phyloP scores from a whole-genome alignment of 2,113 vertebrate genomes.

The Rostratula benghalensis region DNA sequence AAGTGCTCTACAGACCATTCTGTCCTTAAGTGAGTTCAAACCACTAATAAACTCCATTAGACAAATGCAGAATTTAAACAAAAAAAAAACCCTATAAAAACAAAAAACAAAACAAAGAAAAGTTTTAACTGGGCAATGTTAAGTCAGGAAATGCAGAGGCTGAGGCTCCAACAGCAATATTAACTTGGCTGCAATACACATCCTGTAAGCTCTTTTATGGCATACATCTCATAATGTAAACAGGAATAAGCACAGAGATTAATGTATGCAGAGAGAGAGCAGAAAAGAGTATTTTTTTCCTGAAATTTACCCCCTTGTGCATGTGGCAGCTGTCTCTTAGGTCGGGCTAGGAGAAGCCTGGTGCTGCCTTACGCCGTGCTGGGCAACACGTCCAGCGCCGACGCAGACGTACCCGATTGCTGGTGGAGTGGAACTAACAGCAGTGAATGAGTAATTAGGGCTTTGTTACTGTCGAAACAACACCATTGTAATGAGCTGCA shows the following conservation, averaged over 20 bases:
- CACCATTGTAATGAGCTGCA: neutral
- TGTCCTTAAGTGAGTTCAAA: neutral
- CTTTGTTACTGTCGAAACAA: slow-evolving; percentile 12
- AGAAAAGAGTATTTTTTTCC: neutral
- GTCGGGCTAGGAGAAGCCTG: neutral
- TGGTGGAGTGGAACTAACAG: neutral
- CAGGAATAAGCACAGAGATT: slow-evolving; percentile 27
- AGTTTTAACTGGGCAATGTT: neutral
- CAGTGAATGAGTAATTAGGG: neutral
- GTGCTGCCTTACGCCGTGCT: rapidly evolving
- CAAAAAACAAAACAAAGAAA: neutral
- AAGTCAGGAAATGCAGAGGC: slow-evolving; percentile 43
- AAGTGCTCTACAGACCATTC: neutral
- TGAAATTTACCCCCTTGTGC: neutral
- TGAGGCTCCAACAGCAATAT: slow-evolving; percentile 55
- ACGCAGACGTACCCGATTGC: rapidly evolving
- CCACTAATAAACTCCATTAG: neutral
- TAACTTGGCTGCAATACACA: slow-evolving; percentile 48
- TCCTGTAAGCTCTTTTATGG: slow-evolving; percentile 42
- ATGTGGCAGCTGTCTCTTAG: neutral
- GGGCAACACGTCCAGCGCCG: rapidly evolving
- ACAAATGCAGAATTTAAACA: neutral
- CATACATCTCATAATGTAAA: slow-evolving; percentile 31
- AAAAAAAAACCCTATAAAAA: neutral
- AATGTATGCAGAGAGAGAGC: neutral